phyloP scores from a whole-genome alignment of 1,140 invertebrate genomes.

The Drosophila quadrilineata region DNA sequence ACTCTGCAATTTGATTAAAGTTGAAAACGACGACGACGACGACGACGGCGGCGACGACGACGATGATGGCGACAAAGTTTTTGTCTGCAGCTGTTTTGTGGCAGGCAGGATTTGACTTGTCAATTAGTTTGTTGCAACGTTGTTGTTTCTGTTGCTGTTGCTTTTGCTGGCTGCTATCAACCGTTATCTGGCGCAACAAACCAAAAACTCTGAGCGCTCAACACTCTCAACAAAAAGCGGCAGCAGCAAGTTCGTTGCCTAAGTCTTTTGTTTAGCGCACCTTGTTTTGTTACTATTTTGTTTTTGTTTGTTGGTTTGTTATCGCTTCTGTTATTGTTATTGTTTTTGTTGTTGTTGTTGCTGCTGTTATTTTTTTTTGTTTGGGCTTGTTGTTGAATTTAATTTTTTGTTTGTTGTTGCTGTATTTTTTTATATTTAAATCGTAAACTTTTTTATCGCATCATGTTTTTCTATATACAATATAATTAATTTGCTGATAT shows the following conservation, averaged over 20 bases:
- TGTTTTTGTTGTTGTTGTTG: conserved; percentile 16
- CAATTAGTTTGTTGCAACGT: conserved; percentile 70
- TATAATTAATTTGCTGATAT: conserved; percentile 76
- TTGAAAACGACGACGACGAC: conserved; percentile 46
- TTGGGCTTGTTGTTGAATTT: too few relatives aligned
- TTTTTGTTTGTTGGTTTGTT: conserved; percentile 24
- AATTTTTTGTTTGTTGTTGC: conserved; percentile 3
- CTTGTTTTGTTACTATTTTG: conserved; percentile 11
- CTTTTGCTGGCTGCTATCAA: conserved; percentile 53
- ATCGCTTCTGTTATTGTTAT: conserved; percentile 31
- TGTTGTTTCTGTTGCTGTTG: conserved; percentile 23
- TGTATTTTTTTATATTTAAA: conserved; percentile 53
- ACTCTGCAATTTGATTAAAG: conserved; percentile 73
- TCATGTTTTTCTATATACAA: conserved; percentile 75
- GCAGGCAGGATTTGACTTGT: conserved; percentile 76
- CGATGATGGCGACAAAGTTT: conserved; percentile 56
- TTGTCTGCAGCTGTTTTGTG: conserved; percentile 28
- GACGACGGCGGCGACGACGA: conserved; percentile 28
- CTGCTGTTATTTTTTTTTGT: conserved; percentile 28
- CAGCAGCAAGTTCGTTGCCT: conserved; percentile 74
- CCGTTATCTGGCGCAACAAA: conserved; percentile 58
- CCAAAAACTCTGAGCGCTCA: conserved; percentile 22
- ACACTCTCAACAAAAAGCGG: conserved; percentile 33
- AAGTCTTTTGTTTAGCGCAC: conserved; percentile 67
- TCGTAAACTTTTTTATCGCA: conserved; percentile 69